Base-by-base conservation (phyloP, 2,888 invertebrate species). In the Atethmia centrago region DNA sequence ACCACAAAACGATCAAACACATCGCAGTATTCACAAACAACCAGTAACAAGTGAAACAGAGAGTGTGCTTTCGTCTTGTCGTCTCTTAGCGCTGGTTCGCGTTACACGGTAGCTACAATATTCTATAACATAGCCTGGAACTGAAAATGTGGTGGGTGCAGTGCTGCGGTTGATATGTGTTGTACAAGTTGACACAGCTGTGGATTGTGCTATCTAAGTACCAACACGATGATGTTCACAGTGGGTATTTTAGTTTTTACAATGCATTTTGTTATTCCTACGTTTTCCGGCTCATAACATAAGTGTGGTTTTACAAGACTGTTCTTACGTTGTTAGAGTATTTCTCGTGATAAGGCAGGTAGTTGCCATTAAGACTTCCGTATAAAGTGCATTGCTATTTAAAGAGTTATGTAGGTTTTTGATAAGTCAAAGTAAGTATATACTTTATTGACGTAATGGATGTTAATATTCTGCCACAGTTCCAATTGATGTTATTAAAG, bases 1-100 rank as follows among this genome's bases (percentile, higher is more conserved):
- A 93, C 90, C 88, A 93, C 94, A 95, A 94, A 95, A 95, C 94
- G 93, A 93, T 89, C 90, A 95, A 95, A 95, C 95, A 95, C 90
- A 89, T 85, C 86, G 85, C 85, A 90, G 90, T 92, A 93, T 94
- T 93, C 93, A 91, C 92, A 95, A 95, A 95, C 95, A 95, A 91
- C 86, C 87, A 87, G 86, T 86, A 85, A 84, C 87, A 88, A 89
- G 88, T 88, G 89, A 87, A 88, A 90, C 89, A 79, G 86, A 87
- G 85, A 85, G 89, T 80, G 78, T 80, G 80, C 83, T 45, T 75
- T 85, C 82, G 84, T 84, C 77, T 88, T 88, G 88, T 89, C 86
- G 87, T 83, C 85, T 84, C 82, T 82, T 83, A 82, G 83, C 87
- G 83, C 71, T 88, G 84, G 86, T 82, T 89, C 87, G 87, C 86